Evolutionary conservation across 2,113 vertebrate genomes (phyloP).

Genomic region (Oreochromis tanganicae): DNA sequence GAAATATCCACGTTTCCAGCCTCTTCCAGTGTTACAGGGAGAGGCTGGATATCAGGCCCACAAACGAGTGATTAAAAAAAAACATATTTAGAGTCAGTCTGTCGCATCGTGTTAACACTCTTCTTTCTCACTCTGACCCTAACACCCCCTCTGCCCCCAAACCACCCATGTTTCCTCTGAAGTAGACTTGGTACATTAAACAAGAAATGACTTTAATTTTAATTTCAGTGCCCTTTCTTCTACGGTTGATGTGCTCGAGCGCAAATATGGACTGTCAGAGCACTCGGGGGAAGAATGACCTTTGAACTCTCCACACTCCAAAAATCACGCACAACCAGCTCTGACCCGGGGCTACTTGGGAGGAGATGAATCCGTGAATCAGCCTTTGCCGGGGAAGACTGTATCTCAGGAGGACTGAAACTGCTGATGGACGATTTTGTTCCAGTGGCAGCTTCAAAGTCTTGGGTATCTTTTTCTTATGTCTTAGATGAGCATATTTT

Average conservation of each 20-base stretch:
- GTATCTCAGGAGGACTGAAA: neutral
- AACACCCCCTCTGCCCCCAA: neutral
- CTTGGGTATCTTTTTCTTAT: neutral
- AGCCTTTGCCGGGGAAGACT: neutral
- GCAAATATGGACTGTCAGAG: constrained; percentile 78
- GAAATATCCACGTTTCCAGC: neutral
- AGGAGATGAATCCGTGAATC: neutral
- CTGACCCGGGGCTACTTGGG: neutral
- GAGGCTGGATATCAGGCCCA: too few relatives aligned
- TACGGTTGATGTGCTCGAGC: constrained; percentile 78
- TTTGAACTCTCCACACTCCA: neutral
- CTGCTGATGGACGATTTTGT: neutral
- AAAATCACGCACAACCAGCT: constrained; percentile 20
- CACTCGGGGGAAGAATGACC: constrained; percentile 33
- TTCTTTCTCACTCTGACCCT: neutral
- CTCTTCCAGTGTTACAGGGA: neutral
- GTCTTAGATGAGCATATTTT: neutral
- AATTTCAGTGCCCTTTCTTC: constrained; percentile 77
- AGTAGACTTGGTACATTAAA: neutral
- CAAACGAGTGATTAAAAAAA: neutral
- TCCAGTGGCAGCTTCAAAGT: neutral
- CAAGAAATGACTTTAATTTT: constrained; percentile 6
- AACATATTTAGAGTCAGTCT: neutral
- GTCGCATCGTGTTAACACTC: neutral
- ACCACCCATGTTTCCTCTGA: neutral